A percentile compares a stretch with the other conserved stretches of the same genome.
phyloP scores from a whole-genome alignment of 64 coral and sea anemone species.

The Astreopora myriophthalma region DNA sequence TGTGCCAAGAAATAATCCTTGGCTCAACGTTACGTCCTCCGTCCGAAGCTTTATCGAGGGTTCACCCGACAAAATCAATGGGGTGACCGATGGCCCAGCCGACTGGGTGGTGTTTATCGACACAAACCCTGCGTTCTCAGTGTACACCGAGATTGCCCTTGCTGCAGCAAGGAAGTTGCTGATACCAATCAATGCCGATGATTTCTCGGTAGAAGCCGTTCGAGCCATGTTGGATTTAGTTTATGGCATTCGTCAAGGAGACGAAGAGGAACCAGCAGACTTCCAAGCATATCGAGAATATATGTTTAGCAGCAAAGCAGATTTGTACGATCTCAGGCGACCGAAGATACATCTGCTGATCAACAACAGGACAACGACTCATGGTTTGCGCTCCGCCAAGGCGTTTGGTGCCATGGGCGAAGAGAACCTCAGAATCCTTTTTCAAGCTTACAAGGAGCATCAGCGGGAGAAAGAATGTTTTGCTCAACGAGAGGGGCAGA shows the following conservation, averaged over 20 bases:
- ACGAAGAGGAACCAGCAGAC: background rate
- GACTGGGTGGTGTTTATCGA: slow-evolving; percentile 35
- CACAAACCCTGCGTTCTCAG: slow-evolving; percentile 11
- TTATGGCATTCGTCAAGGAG: background rate
- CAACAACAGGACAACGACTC: background rate
- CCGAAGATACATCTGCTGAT: slow-evolving; percentile 22
- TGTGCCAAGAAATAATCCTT: background rate
- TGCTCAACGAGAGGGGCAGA: background rate
- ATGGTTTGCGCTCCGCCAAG: background rate
- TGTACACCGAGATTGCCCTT: slow-evolving; percentile 25
- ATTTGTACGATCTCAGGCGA: background rate
- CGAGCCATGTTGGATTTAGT: slow-evolving; percentile 27
- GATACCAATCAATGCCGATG: slow-evolving; percentile 25
- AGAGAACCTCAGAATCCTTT: slow-evolving; percentile 5
- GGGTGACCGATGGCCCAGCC: background rate
- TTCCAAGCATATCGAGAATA: background rate
- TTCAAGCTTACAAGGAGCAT: background rate
- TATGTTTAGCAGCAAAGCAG: background rate
- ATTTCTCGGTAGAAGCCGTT: slow-evolving; percentile 1
- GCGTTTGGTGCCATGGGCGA: background rate
- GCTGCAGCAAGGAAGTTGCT: slow-evolving; percentile 24
- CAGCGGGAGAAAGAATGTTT: background rate
- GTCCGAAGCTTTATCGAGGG: slow-evolving; percentile 3
- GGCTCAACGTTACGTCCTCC: background rate
- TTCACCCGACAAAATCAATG: background rate